Conservation (phyloP, 2,113 vertebrate genomes). For the Oreochromis niloticus region DNA sequence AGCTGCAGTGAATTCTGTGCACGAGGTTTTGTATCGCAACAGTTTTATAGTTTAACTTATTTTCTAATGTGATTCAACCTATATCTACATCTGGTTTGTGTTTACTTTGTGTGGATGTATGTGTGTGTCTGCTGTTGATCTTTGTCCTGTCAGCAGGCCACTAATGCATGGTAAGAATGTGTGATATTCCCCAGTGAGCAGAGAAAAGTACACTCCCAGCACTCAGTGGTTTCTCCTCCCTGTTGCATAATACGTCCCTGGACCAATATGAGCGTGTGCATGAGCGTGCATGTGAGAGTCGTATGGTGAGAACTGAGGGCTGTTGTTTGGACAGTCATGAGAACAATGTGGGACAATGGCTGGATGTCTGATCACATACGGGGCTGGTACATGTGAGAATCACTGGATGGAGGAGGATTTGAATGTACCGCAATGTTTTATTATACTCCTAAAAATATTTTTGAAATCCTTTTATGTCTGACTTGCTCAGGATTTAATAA, state of each 20-base stretch:
- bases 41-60: neutral
- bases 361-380: neutral
- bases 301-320: constrained; percentile 22
- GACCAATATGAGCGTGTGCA: neutral
- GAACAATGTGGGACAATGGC: constrained; percentile 13
- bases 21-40: neutral
- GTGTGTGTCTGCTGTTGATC: neutral
- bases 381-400: neutral
- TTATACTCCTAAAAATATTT: neutral
- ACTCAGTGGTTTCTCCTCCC: constrained; percentile 21
- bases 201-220: constrained; percentile 41
- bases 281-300: neutral
- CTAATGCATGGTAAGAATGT: constrained; percentile 44
- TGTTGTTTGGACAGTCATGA: constrained; percentile 39
- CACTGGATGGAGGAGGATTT: neutral
- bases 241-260: constrained; percentile 43
- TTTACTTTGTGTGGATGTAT: neutral
- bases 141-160: constrained; percentile 21
- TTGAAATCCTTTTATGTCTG: neutral
- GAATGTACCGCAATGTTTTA: neutral
- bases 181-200: constrained; percentile 50
- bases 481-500: neutral
- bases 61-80: neutral
- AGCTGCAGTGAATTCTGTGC: neutral
- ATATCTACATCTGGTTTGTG: neutral